Evolutionary conservation across 2,888 invertebrate genomes (phyloP).

Genomic region (Trichopria drosophilae): DNA sequence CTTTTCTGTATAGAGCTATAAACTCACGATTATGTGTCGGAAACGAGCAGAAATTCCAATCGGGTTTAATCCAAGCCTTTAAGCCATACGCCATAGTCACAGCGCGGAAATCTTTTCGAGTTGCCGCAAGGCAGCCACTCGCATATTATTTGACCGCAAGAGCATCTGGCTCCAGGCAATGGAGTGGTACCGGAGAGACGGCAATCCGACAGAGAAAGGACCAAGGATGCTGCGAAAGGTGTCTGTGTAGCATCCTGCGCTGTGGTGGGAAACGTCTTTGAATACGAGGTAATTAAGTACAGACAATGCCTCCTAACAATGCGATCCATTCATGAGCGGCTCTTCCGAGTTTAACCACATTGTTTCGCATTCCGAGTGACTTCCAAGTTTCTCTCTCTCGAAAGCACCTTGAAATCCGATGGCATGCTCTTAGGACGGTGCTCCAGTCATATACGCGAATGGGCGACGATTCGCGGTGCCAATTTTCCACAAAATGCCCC

Average conservation of each 20-base stretch:
- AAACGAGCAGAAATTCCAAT: no score
- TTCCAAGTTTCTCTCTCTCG: constrained; percentile 33
- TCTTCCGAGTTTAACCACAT: constrained; percentile 29
- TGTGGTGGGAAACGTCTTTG: constrained; percentile 26
- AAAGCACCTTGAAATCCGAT: constrained; percentile 24
- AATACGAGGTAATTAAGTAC: constrained; percentile 38
- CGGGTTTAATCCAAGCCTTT: no score
- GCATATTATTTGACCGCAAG: no score
- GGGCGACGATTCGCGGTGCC: neutral
- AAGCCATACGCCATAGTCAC: no score
- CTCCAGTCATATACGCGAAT: constrained; percentile 20
- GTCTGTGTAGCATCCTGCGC: constrained; percentile 10
- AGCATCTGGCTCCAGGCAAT: no score
- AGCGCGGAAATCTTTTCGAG: no score
- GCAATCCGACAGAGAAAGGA: constrained; percentile 4
- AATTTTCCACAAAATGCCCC: no score
- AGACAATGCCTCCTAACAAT: constrained; percentile 34
- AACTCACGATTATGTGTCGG: no score
- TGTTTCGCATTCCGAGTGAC: constrained; percentile 32
- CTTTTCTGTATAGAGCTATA: no score
- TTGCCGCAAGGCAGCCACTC: no score
- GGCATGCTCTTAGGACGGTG: neutral
- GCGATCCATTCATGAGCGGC: constrained; percentile 21
- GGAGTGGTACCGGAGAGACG: neutral
- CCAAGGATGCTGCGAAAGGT: constrained; percentile 16